phyloP scores from a whole-genome alignment of 2,888 invertebrate species.

The Drosophila antonietae region DNA sequence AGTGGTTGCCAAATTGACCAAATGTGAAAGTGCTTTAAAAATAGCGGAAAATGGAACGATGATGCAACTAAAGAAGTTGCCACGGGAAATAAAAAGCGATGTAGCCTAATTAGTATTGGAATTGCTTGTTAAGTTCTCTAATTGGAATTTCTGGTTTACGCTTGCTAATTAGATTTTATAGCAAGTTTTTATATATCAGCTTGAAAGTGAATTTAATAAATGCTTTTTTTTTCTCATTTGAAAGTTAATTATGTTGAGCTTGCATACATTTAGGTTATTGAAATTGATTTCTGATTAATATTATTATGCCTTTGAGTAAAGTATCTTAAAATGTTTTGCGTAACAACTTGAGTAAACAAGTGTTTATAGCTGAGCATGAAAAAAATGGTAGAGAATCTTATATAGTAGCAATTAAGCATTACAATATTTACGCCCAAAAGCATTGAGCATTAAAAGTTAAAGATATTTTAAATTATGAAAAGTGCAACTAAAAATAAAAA shows the following conservation, averaged over 20 bases:
- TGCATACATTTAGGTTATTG: not conserved
- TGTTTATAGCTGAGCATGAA: not conserved
- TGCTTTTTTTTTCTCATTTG: not conserved
- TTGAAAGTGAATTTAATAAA: not conserved
- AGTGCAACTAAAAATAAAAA: no score
- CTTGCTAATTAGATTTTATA: not conserved
- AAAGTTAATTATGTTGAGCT: not conserved
- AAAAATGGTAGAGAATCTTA: not conserved
- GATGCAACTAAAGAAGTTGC: slow-evolving; percentile 16
- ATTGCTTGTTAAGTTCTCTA: not conserved
- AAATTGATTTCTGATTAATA: not conserved
- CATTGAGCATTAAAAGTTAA: no score
- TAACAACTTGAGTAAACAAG: not conserved
- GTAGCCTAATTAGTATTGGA: not conserved
- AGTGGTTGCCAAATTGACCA: slow-evolving; percentile 48
- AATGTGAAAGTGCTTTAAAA: slow-evolving; percentile 30
- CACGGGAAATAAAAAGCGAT: not conserved
- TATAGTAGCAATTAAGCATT: no score
- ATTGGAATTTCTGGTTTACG: not conserved
- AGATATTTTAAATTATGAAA: no score
- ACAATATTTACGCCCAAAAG: no score
- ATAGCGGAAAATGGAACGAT: slow-evolving; percentile 10
- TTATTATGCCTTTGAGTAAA: not conserved
- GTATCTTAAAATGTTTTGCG: not conserved
- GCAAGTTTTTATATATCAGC: not conserved